phyloP scores from a whole-genome alignment of 2,888 invertebrate species.

The Hesperia comma region DNA sequence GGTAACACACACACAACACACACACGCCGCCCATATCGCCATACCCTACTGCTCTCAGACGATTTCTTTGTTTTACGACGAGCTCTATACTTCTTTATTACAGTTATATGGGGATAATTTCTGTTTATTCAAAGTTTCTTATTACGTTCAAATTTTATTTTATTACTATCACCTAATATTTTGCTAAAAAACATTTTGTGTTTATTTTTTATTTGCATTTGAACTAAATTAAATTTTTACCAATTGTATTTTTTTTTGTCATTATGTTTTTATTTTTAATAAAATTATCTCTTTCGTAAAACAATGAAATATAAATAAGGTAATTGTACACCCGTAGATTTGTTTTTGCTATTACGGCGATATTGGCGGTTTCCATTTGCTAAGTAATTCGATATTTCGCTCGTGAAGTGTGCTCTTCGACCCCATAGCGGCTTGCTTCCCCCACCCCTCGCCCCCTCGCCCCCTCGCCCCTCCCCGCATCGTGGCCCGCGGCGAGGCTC shows the following conservation, averaged over 20 bases:
- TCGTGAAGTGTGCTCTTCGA: constrained; percentile 56
- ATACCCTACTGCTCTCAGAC: constrained; percentile 20
- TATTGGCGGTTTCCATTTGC: constrained; percentile 21
- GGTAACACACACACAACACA: constrained; percentile 55
- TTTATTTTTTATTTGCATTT: too few relatives aligned
- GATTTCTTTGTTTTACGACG: constrained; percentile 21
- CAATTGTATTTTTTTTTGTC: too few relatives aligned
- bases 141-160: too few relatives aligned
- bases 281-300: constrained; percentile 8
- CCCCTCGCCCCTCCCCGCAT: constrained; percentile 18
- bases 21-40: constrained; percentile 36
- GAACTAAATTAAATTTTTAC: too few relatives aligned
- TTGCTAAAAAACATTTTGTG: too few relatives aligned
- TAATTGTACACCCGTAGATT: neutral
- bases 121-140: too few relatives aligned
- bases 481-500: constrained; percentile 41
- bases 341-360: neutral
- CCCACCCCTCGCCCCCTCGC: constrained; percentile 8
- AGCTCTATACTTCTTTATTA: neutral
- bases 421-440: constrained; percentile 55
- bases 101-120: too few relatives aligned
- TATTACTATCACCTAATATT: too few relatives aligned
- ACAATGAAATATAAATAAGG: neutral
- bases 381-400: constrained; percentile 39
- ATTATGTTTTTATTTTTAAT: too few relatives aligned